Evolutionary conservation across 2,888 invertebrate species (phyloP).

Genomic region (Hydrotaea diabolus): DNA sequence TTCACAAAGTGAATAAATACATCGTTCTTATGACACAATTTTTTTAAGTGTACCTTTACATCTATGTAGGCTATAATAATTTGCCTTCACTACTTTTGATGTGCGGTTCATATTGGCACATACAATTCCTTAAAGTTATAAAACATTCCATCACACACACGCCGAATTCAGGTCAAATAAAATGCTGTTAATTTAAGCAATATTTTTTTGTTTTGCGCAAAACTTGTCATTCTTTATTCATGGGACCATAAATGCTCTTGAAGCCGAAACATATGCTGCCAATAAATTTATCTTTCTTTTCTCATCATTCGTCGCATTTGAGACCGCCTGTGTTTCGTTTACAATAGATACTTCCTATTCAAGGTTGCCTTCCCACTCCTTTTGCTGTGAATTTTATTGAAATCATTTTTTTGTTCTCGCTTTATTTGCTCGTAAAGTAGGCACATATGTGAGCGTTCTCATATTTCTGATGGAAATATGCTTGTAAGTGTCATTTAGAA

Average conservation of each 20-base stretch:
- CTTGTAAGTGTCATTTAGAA: background rate
- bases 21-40: too few species aligned
- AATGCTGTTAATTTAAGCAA: background rate
- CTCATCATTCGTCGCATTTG: background rate
- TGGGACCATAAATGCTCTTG: background rate
- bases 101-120: too few species aligned
- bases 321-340: too few species aligned
- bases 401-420: too few species aligned
- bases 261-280: background rate
- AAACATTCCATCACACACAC: too few species aligned
- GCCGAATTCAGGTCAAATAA: background rate
- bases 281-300: background rate
- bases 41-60: too few species aligned
- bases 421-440: background rate
- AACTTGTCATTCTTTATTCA: background rate
- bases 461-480: background rate
- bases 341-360: background rate
- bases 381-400: background rate
- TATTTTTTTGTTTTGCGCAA: background rate
- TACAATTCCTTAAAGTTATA: too few species aligned
- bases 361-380: background rate
- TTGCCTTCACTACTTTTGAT: too few species aligned
- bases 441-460: conserved; percentile 1
- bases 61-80: too few species aligned
- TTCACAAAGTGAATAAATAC: too few species aligned